Evolutionary conservation across 2,888 invertebrate genomes (phyloP).

Genomic region (Scelioninae gen. 1): DNA sequence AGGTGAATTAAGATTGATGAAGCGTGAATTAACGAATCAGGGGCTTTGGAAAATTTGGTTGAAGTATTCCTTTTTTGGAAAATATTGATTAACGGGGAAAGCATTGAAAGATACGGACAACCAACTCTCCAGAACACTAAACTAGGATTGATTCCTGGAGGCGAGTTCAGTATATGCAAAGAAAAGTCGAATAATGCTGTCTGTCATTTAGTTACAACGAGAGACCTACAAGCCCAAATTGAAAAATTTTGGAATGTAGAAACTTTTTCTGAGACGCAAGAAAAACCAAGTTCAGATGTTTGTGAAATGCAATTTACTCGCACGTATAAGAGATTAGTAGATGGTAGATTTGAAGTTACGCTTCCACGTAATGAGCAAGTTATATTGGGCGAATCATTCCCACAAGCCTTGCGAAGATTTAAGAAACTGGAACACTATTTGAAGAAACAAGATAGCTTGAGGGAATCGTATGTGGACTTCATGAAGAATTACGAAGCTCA

Average conservation of each 20-base stretch:
- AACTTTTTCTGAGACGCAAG: not conserved
- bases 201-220: not conserved
- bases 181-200: not conserved
- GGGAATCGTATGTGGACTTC: not conserved
- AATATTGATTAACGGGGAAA: not conserved
- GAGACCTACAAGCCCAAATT: not conserved
- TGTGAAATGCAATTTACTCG: constrained; percentile 1
- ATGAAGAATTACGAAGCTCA: not conserved
- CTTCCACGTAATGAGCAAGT: not conserved
- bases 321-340: not conserved
- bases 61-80: constrained; percentile 18
- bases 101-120: not conserved
- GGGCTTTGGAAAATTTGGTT: too few relatives aligned
- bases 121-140: not conserved
- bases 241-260: constrained; percentile 12
- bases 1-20: too few relatives aligned
- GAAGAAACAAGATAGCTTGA: not conserved
- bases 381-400: not conserved
- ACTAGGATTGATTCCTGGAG: constrained; percentile 44
- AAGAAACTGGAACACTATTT: not conserved
- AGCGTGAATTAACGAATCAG: too few relatives aligned
- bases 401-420: not conserved
- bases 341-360: constrained; percentile 7
- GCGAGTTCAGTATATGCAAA: not conserved
- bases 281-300: not conserved